Evolutionary conservation across 2,797 vertebrate genomes (phyloP).

Genomic region (Aphelocoma californica): DNA sequence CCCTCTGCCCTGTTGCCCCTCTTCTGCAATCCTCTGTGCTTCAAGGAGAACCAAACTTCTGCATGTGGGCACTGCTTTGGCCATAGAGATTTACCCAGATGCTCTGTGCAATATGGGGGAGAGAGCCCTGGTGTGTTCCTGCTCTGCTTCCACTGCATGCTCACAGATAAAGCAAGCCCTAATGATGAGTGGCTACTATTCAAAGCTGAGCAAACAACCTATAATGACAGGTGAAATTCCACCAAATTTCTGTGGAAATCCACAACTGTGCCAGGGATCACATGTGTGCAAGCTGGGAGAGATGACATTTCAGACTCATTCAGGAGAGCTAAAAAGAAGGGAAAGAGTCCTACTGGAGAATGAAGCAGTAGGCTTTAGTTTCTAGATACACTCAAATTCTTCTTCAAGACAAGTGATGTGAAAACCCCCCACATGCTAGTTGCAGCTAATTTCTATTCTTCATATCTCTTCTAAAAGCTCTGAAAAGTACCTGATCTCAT

Average conservation of each 20-base stretch:
- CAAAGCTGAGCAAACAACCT: neutral
- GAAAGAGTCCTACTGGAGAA: neutral
- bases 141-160: neutral
- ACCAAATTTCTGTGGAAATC: neutral
- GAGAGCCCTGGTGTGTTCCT: neutral
- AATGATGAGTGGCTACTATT: neutral
- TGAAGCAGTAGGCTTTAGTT: neutral
- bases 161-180: neutral
- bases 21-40: neutral
- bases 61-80: neutral
- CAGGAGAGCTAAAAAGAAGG: neutral
- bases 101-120: rapidly evolving
- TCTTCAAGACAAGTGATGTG: neutral
- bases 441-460: neutral
- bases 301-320: neutral
- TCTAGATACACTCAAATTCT: neutral
- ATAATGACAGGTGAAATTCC: neutral
- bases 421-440: neutral
- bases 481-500: neutral
- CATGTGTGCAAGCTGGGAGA: neutral
- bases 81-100: rapidly evolving
- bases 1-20: neutral
- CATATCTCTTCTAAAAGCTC: neutral
- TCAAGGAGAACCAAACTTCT: neutral
- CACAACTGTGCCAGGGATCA: neutral